phyloP scores from a whole-genome alignment of 2,113 vertebrate genomes.

The Tupaia chinensis region DNA sequence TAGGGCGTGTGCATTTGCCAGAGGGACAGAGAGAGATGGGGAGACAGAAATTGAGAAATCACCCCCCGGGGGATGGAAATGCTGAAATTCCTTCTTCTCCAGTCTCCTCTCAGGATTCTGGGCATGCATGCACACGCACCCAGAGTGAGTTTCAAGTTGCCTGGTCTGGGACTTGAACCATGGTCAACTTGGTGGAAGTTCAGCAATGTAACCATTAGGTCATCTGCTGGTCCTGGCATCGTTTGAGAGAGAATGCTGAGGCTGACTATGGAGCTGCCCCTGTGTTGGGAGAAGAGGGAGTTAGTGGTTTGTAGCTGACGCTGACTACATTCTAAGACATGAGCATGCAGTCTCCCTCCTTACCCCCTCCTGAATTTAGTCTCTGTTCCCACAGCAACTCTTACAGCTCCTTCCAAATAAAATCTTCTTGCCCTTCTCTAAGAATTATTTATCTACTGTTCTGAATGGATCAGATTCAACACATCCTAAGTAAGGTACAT shows the following conservation, averaged over 20 bases:
- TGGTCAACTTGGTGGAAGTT: too few species aligned
- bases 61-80: too few species aligned
- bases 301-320: too few species aligned
- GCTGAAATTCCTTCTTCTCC: too few species aligned
- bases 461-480: background rate
- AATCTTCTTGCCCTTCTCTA: background rate
- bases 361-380: background rate
- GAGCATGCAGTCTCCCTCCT: background rate
- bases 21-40: too few species aligned
- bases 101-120: too few species aligned
- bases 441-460: background rate
- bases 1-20: too few species aligned
- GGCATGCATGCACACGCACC: too few species aligned
- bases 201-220: too few species aligned
- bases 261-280: background rate
- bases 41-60: too few species aligned
- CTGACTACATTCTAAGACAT: background rate
- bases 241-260: background rate
- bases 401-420: background rate
- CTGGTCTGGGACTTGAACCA: too few species aligned
- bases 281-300: background rate
- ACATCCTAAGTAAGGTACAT: background rate
- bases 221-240: background rate
- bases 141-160: too few species aligned
- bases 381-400: background rate